Percentiles rank a stretch among this genome's conserved stretches.
Evolutionary conservation across 2,113 vertebrate species (phyloP).

Genomic region (Bagarius yarrelli): DNA sequence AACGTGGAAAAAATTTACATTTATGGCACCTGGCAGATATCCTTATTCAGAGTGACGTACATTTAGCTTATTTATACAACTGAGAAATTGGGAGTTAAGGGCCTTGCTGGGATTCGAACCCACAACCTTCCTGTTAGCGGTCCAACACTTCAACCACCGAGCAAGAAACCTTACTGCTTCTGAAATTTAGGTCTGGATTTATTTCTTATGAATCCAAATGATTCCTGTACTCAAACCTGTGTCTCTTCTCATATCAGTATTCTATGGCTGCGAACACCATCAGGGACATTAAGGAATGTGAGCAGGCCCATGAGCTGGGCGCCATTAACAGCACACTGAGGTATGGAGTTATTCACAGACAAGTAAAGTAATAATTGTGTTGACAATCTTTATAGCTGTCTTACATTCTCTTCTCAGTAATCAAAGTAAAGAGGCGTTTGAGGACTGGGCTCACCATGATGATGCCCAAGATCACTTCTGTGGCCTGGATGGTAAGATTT

Average conservation of each 20-base stretch:
- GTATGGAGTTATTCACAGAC: constrained; percentile 61
- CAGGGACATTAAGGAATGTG: constrained; percentile 81
- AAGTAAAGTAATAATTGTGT: neutral
- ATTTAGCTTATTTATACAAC: too few species aligned
- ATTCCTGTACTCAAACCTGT: neutral
- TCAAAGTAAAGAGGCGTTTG: constrained; percentile 94
- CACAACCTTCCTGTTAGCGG: too few species aligned
- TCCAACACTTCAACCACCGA: too few species aligned
- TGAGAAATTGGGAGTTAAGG: too few species aligned
- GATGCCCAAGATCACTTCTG: constrained; percentile 97
- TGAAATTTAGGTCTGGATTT: neutral
- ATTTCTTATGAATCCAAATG: neutral
- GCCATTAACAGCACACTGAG: constrained; percentile 94
- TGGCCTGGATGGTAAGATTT: constrained; percentile 87
- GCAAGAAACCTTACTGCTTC: neutral
- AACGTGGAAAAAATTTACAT: neutral
- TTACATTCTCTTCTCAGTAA: constrained; percentile 72
- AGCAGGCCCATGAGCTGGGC: constrained; percentile 88
- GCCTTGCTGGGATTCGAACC: too few species aligned
- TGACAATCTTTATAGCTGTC: neutral
- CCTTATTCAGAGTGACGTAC: too few species aligned
- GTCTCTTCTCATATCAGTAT: constrained; percentile 70
- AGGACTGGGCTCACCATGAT: constrained; percentile 94
- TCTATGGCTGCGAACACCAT: constrained; percentile 72
- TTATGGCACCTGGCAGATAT: too few species aligned